Evolutionary conservation across 2,113 vertebrate species (phyloP).

Genomic region (Sula dactylatra): DNA sequence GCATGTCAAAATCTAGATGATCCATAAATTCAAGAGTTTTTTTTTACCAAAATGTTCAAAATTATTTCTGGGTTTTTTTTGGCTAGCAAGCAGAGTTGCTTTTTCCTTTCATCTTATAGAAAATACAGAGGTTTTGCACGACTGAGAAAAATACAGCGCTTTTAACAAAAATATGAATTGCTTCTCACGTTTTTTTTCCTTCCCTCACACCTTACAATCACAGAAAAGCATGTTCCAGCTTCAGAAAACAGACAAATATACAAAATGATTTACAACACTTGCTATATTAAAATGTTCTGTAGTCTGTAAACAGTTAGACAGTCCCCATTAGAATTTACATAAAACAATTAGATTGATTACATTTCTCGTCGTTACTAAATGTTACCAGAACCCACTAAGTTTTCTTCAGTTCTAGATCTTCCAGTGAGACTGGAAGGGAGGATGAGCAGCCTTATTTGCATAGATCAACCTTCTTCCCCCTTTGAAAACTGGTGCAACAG

Average conservation of each 20-base stretch:
- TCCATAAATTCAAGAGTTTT: background rate
- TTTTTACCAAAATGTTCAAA: background rate
- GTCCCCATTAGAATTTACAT: background rate
- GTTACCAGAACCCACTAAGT: background rate
- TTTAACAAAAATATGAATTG: background rate
- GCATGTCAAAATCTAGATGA: background rate
- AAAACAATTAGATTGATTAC: background rate
- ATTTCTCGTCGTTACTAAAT: background rate
- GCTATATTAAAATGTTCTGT: background rate
- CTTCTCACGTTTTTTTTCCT: background rate
- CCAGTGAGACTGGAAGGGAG: background rate
- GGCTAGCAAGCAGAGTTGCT: background rate
- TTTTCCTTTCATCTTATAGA: background rate
- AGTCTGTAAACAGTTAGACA: background rate
- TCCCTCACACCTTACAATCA: background rate
- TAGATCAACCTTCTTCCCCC: background rate
- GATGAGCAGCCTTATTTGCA: background rate
- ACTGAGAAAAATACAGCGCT: background rate
- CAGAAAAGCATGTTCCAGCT: background rate
- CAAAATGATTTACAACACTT: background rate
- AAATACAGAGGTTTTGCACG: background rate
- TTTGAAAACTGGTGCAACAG: background rate
- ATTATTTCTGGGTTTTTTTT: background rate
- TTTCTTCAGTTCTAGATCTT: background rate
- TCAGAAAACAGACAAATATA: background rate